Evolutionary conservation across 1,140 invertebrate genomes (phyloP).

Genomic region (Himalopsyche phryganea): DNA sequence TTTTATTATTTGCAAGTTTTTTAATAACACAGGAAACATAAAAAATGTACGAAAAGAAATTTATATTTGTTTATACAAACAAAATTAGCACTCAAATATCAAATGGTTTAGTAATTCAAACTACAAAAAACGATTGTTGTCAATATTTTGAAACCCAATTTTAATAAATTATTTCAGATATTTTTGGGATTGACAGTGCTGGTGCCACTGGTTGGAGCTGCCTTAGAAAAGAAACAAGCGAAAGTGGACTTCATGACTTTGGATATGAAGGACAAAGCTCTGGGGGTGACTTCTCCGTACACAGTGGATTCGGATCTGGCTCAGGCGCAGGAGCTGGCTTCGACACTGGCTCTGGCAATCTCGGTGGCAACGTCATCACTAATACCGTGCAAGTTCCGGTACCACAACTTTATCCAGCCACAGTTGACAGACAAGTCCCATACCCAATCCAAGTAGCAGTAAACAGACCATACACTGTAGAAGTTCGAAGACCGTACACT

Average conservation of each 20-base stretch:
- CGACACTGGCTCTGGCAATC: conserved; percentile 8
- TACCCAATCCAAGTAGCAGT: conserved; percentile 41
- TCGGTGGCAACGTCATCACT: conserved; percentile 33
- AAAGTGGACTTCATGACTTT: conserved; percentile 28
- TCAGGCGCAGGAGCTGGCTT: not conserved
- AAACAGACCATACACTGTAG: conserved; percentile 54
- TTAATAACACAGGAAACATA: no score
- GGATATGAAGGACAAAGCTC: conserved; percentile 25
- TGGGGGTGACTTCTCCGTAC: conserved; percentile 18
- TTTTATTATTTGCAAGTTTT: no score
- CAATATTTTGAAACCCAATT: no score
- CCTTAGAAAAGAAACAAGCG: conserved; percentile 26
- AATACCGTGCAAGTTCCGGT: conserved; percentile 39
- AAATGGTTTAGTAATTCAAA: no score
- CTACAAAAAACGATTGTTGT: no score
- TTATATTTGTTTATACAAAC: no score
- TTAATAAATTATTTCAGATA: conserved; percentile 19
- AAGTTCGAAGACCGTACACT: conserved; percentile 53
- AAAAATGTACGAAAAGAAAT: no score
- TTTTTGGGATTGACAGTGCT: conserved; percentile 16
- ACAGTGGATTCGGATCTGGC: conserved; percentile 30
- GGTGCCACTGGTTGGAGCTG: conserved; percentile 12
- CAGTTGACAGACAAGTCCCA: conserved; percentile 39
- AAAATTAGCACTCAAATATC: no score
- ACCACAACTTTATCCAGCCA: conserved; percentile 42